phyloP scores from a whole-genome alignment of 2,888 invertebrate genomes.

The Arrhopalites spinosus region DNA sequence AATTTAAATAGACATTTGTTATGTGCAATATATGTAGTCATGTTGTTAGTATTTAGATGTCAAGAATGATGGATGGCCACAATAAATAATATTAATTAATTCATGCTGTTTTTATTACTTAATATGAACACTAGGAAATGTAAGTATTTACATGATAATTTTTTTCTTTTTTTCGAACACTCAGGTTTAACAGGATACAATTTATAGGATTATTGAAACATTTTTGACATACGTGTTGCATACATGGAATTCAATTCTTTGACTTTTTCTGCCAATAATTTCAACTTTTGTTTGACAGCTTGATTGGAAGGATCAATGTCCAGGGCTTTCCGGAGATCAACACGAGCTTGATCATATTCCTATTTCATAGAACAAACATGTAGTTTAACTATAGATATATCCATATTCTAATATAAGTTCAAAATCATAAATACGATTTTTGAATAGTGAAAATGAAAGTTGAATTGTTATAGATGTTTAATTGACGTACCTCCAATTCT shows the following conservation, averaged over 20 bases:
- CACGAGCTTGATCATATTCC: constrained; percentile 58
- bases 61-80: no score
- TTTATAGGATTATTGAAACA: constrained; percentile 52
- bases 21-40: no score
- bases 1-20: no score
- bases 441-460: not conserved
- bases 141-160: not conserved
- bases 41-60: no score
- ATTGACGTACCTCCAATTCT: constrained; percentile 56
- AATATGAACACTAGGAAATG: not conserved
- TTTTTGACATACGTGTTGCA: constrained; percentile 65
- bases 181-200: not conserved
- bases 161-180: not conserved
- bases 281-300: constrained; percentile 67
- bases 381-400: not conserved
- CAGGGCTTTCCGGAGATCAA: constrained; percentile 71
- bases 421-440: not conserved
- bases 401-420: not conserved
- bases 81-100: not conserved
- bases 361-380: constrained; percentile 9
- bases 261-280: constrained; percentile 64
- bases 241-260: constrained; percentile 68
- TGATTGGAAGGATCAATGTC: constrained; percentile 70
- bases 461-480: no score
- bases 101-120: not conserved